Evolutionary conservation across 1,140 invertebrate genomes (phyloP).

Genomic region (Pogonomyrmex californicus): DNA sequence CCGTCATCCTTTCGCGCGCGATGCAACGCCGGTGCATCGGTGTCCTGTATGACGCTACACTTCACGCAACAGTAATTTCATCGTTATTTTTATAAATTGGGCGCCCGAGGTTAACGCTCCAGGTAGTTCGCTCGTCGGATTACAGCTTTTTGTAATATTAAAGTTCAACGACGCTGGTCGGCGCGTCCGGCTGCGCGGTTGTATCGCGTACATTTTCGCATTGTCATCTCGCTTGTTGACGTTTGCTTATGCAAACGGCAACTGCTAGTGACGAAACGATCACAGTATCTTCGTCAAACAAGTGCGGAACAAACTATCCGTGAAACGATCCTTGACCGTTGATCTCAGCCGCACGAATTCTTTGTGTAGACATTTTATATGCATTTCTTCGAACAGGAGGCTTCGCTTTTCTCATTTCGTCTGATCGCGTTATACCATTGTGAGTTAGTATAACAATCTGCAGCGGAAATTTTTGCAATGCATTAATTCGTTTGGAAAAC

Average conservation of each 20-base stretch:
- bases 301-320: slow-evolving; percentile 14
- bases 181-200: slow-evolving; percentile 50
- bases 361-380: neutral
- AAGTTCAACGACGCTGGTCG: slow-evolving; percentile 76
- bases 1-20: slow-evolving; percentile 75
- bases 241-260: slow-evolving; percentile 64
- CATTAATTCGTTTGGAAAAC: too few species aligned
- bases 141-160: slow-evolving; percentile 84
- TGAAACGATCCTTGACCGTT: neutral
- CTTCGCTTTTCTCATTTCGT: neutral
- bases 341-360: neutral
- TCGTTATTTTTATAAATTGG: slow-evolving; percentile 88
- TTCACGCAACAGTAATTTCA: slow-evolving; percentile 87
- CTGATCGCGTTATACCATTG: neutral
- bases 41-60: slow-evolving; percentile 81
- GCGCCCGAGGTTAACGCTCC: slow-evolving; percentile 84
- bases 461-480: too few species aligned
- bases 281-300: neutral
- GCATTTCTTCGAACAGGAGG: too few species aligned
- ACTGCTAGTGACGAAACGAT: slow-evolving; percentile 38
- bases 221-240: slow-evolving; percentile 58
- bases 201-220: slow-evolving; percentile 50
- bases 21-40: slow-evolving; percentile 77
- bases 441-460: too few species aligned
- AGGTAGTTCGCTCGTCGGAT: slow-evolving; percentile 82